Evolutionary conservation across 2,797 vertebrate species (phyloP).

Genomic region (Darevskia mixta): DNA sequence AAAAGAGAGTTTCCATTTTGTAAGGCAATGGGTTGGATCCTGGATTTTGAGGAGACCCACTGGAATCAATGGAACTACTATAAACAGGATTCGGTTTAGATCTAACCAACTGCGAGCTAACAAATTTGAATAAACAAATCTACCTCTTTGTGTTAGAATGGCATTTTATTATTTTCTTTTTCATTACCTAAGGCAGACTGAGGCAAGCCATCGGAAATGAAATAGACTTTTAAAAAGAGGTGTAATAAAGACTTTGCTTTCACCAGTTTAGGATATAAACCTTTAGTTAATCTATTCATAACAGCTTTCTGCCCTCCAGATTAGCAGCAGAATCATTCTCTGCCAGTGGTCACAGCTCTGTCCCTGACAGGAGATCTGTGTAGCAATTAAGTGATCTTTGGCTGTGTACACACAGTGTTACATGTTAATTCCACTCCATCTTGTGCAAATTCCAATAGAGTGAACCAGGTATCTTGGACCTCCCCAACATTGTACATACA

Average conservation of each 20-base stretch:
- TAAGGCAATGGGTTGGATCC: background rate
- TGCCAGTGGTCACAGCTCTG: background rate
- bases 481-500: background rate
- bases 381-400: background rate
- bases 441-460: no score
- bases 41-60: no score
- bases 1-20: background rate
- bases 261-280: background rate
- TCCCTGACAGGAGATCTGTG: background rate
- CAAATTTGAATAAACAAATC: background rate
- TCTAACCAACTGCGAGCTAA: background rate
- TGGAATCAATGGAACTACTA: no score
- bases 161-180: background rate
- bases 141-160: background rate
- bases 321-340: background rate
- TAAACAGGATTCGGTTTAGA: no score
- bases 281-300: background rate
- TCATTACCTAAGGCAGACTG: background rate
- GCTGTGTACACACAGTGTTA: background rate
- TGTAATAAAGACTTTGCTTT: background rate
- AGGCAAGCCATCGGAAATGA: background rate
- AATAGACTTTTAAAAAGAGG: background rate
- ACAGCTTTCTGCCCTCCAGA: background rate
- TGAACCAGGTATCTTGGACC: background rate
- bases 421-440: no score